Conservation (phyloP, 2,113 vertebrate species). For the Gobio gobio region DNA sequence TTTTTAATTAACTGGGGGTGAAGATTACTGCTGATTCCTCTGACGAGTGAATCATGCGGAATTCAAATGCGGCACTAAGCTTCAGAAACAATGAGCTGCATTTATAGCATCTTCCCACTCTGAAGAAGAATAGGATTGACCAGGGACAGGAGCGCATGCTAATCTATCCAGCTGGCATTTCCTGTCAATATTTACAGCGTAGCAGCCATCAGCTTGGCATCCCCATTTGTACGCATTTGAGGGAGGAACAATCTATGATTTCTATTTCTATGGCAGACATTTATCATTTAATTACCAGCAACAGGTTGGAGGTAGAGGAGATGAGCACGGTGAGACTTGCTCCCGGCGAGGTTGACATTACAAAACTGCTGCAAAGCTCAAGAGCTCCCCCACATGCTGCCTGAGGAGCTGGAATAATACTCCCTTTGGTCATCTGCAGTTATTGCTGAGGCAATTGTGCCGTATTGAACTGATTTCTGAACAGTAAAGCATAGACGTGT, state of each 20-base stretch:
- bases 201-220: slow-evolving; percentile 61
- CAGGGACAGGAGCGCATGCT: slow-evolving; percentile 65
- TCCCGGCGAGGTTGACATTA: neutral
- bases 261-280: slow-evolving; percentile 57
- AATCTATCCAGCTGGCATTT: slow-evolving; percentile 72
- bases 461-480: slow-evolving; percentile 54
- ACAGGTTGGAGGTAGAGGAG: slow-evolving; percentile 55
- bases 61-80: slow-evolving; percentile 71
- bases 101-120: slow-evolving; percentile 64
- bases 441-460: slow-evolving; percentile 50
- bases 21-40: slow-evolving; percentile 75
- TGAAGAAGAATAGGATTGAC: slow-evolving; percentile 68
- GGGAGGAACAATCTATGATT: slow-evolving; percentile 59
- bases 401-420: neutral
- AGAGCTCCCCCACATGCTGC: slow-evolving; percentile 48
- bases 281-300: slow-evolving; percentile 61
- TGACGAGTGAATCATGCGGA: slow-evolving; percentile 68
- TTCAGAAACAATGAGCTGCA: slow-evolving; percentile 67
- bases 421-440: slow-evolving; percentile 35
- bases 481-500: slow-evolving; percentile 44
- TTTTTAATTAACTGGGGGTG: slow-evolving; percentile 78
- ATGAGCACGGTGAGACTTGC: slow-evolving; percentile 29
- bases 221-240: slow-evolving; percentile 43
- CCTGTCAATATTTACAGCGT: slow-evolving; percentile 64
- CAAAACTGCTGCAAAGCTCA: slow-evolving; percentile 39